These are phyloP conservation scores for Agapostemon virescens DNA, from an alignment of 2,888 invertebrate species.

Conservation along the genomic window DNA sequence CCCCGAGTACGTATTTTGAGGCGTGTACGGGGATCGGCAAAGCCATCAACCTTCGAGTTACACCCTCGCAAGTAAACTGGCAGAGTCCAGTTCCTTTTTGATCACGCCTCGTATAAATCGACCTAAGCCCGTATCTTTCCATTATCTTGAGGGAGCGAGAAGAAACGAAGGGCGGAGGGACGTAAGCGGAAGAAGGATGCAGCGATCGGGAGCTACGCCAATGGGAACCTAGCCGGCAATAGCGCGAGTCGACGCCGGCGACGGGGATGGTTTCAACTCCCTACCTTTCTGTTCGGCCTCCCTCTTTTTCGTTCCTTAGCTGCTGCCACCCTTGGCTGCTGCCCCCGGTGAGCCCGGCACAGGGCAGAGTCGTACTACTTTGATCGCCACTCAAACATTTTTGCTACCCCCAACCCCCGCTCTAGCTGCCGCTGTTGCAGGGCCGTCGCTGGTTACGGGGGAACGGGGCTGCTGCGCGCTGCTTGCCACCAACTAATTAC, in stretches of 20 bases:
- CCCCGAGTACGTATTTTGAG: neutral
- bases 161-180: neutral
- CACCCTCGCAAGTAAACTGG: neutral
- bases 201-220: constrained; percentile 50
- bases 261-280: constrained; percentile 39
- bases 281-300: neutral
- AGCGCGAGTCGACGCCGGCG: constrained; percentile 55
- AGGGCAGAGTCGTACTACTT: constrained; percentile 75
- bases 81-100: constrained; percentile 2
- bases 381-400: constrained; percentile 80
- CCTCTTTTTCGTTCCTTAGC: constrained; percentile 53
- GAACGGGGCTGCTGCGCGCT: constrained; percentile 50
- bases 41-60: neutral
- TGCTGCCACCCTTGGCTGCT: constrained; percentile 52
- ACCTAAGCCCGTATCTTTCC: neutral
- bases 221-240: constrained; percentile 49
- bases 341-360: constrained; percentile 58
- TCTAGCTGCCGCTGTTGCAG: constrained; percentile 45
- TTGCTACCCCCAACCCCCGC: constrained; percentile 68
- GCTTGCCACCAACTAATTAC: constrained; percentile 78
- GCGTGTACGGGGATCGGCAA: neutral
- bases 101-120: constrained; percentile 1
- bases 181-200: constrained; percentile 8
- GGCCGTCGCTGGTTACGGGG: constrained; percentile 46
- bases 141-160: constrained; percentile 5